These are phyloP conservation scores for Odontomyia ornata DNA, from an alignment of 2,888 invertebrate species.

Conservation along the genomic window DNA sequence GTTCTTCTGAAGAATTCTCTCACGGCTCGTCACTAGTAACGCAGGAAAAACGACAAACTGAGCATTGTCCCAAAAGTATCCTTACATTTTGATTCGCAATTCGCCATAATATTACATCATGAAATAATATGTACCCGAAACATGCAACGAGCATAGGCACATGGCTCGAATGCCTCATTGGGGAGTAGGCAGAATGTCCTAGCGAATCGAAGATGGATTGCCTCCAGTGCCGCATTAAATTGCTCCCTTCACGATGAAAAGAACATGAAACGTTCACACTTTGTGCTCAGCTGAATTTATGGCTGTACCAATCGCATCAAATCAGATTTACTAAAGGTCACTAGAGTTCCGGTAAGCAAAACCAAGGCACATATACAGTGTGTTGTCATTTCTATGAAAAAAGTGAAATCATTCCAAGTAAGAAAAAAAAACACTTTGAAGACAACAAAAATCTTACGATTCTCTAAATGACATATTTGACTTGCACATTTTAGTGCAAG, in stretches of 20 bases:
- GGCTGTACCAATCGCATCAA: not conserved
- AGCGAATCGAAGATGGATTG: conserved; percentile 23
- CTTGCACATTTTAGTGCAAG: not conserved
- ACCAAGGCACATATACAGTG: not conserved
- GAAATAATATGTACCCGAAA: not conserved
- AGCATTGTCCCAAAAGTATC: not conserved
- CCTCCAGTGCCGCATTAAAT: conserved; percentile 41
- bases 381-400: too few relatives aligned
- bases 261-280: conserved; percentile 41
- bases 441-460: too few relatives aligned
- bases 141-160: not conserved
- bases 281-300: conserved; percentile 30
- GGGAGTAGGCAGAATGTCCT: conserved; percentile 23
- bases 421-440: too few relatives aligned
- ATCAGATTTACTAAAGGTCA: conserved; percentile 29
- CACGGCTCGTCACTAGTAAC: too few relatives aligned
- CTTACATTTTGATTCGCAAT: conserved; percentile 2
- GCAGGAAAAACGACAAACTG: too few relatives aligned
- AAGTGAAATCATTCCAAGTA: too few relatives aligned
- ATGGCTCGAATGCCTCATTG: not conserved
- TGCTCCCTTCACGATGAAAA: conserved; percentile 34
- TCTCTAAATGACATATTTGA: not conserved
- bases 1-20: too few relatives aligned
- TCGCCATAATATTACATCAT: not conserved
- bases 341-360: not conserved